These are phyloP conservation scores for Prionace glauca DNA, from an alignment of 2,797 vertebrate species.

Conservation along the genomic window DNA sequence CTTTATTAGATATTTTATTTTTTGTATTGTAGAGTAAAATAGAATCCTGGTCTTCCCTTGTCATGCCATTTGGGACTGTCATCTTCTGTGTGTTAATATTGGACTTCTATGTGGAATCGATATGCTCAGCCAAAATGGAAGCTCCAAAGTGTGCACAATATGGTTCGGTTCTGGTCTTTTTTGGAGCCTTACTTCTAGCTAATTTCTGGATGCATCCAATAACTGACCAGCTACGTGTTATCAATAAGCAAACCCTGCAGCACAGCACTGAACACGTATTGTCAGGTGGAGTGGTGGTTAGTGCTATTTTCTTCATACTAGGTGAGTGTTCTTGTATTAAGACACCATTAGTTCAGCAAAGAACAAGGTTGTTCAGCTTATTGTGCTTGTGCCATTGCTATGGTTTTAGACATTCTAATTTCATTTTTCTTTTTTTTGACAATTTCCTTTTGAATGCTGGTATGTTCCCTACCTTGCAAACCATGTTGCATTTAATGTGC, in stretches of 20 bases:
- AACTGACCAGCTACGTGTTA: constrained; percentile 80
- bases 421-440: background rate
- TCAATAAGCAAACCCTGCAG: constrained; percentile 68
- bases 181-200: constrained; percentile 79
- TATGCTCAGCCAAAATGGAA: constrained; percentile 87
- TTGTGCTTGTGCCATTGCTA: background rate
- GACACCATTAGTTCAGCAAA: background rate
- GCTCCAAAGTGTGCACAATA: constrained; percentile 74
- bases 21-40: constrained; percentile 76
- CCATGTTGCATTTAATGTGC: background rate
- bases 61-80: constrained; percentile 78
- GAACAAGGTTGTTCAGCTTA: background rate
- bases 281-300: constrained; percentile 92
- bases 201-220: constrained; percentile 95
- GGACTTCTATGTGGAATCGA: constrained; percentile 92
- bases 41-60: constrained; percentile 84
- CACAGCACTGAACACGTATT: constrained; percentile 87
- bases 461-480: background rate
- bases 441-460: background rate
- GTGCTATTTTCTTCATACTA: constrained; percentile 85
- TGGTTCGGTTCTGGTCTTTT: constrained; percentile 69
- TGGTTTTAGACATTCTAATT: background rate
- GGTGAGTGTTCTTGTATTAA: constrained; percentile 61
- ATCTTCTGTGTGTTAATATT: constrained; percentile 85
- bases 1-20: background rate